Evolutionary conservation across 2,113 vertebrate genomes (phyloP).

Genomic region (Hydropotes inermis): DNA sequence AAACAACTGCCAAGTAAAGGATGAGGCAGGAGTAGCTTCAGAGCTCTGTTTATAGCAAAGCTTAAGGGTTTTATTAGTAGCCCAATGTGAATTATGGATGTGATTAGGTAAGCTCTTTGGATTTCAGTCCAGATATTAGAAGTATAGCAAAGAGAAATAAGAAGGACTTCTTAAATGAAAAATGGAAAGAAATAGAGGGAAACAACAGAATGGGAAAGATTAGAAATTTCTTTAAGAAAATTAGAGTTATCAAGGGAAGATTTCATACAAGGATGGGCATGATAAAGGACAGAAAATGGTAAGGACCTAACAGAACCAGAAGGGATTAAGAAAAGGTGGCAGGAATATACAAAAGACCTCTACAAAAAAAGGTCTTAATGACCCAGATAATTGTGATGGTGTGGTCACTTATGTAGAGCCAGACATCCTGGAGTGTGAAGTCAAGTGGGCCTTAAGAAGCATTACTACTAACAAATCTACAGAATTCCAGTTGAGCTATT

Average conservation of each 20-base stretch:
- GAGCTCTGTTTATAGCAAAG: neutral
- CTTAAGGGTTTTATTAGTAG: neutral
- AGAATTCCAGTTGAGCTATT: neutral
- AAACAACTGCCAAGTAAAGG: neutral
- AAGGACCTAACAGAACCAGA: neutral
- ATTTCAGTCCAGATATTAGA: neutral
- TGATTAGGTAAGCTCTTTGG: neutral
- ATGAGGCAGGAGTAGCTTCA: neutral
- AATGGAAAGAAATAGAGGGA: neutral
- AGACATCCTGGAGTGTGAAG: neutral
- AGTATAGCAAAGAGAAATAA: neutral
- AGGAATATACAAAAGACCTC: neutral
- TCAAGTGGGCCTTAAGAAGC: neutral
- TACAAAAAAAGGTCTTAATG: neutral
- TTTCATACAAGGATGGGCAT: neutral
- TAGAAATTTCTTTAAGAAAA: neutral
- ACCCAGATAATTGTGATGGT: neutral
- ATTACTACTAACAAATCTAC: neutral
- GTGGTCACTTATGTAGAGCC: neutral
- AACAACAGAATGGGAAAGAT: neutral
- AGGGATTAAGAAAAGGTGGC: neutral
- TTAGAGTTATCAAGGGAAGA: neutral
- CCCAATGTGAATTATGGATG: neutral
- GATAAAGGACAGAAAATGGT: neutral
- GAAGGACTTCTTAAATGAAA: neutral